Percentiles rank a stretch among this genome's conserved stretches.
These are phyloP conservation scores for Sciurus niger DNA, from an alignment of 2,113 vertebrate genomes.

Conservation along the genomic window DNA sequence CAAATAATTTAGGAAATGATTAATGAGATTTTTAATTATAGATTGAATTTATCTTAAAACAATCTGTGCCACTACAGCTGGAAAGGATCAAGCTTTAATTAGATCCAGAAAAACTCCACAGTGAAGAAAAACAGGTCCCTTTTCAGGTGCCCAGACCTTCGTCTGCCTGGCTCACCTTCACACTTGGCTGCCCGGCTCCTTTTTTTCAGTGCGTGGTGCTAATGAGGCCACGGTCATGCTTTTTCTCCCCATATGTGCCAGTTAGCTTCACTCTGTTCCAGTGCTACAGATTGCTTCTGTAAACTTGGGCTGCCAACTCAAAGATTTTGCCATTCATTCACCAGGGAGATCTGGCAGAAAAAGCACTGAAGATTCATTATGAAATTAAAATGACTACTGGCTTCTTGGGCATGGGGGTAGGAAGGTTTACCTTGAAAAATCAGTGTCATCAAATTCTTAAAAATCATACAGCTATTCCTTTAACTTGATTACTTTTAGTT, in stretches of 20 bases:
- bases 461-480: neutral
- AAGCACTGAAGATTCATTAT: no score
- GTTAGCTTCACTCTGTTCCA: constrained; percentile 31
- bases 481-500: neutral
- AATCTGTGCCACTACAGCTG: constrained; percentile 74
- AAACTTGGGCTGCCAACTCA: constrained; percentile 48
- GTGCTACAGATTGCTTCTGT: constrained; percentile 30
- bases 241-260: constrained; percentile 44
- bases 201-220: neutral
- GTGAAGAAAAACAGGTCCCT: constrained; percentile 5
- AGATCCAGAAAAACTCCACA: constrained; percentile 47
- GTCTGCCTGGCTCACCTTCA: constrained; percentile 67
- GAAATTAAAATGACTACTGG: no score
- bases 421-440: no score
- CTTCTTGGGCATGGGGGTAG: no score
- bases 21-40: constrained; percentile 82
- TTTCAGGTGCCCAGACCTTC: neutral
- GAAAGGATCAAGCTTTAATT: constrained; percentile 76
- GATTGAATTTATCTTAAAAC: constrained; percentile 75
- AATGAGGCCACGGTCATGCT: constrained; percentile 44
- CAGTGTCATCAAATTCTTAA: no score
- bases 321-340: constrained; percentile 28
- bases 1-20: constrained; percentile 80
- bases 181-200: constrained; percentile 9
- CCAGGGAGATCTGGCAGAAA: neutral